Evolutionary conservation across 2,113 vertebrate species (phyloP).

Genomic region (Uropsilus gracilis): DNA sequence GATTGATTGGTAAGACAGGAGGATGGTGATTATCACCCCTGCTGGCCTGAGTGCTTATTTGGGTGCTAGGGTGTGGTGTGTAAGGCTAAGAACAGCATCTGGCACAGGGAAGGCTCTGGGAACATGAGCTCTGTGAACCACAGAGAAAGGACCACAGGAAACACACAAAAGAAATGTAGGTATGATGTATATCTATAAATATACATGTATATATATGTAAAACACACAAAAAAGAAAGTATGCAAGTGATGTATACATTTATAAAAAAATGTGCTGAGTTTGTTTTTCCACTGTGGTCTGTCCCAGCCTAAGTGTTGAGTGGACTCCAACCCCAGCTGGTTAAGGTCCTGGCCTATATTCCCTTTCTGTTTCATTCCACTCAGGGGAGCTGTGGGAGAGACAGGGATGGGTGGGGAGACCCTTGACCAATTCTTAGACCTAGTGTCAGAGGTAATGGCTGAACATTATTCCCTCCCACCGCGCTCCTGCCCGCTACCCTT

Average conservation of each 20-base stretch:
- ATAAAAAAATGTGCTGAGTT: neutral
- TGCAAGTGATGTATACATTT: neutral
- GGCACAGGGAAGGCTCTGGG: neutral
- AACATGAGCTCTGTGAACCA: neutral
- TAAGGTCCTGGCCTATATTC: too few relatives aligned
- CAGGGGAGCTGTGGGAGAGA: too few relatives aligned
- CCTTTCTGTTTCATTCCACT: neutral
- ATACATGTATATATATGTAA: too few relatives aligned
- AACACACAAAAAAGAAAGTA: neutral
- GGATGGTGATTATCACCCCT: too few relatives aligned
- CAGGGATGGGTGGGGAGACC: neutral
- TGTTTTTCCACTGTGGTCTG: neutral
- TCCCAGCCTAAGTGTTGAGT: too few relatives aligned
- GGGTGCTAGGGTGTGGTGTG: accelerated
- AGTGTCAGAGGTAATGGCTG: neutral
- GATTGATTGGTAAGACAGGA: neutral
- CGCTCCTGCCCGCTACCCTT: too few relatives aligned
- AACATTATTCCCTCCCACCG: neutral
- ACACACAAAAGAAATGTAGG: neutral
- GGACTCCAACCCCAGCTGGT: neutral
- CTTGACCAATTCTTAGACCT: neutral
- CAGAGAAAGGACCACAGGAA: neutral
- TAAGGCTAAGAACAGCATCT: neutral
- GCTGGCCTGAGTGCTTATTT: accelerated
- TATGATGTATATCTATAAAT: too few relatives aligned